Base-by-base conservation (phyloP, 2,113 vertebrate genomes). In the Rhagologus leucostigma region DNA sequence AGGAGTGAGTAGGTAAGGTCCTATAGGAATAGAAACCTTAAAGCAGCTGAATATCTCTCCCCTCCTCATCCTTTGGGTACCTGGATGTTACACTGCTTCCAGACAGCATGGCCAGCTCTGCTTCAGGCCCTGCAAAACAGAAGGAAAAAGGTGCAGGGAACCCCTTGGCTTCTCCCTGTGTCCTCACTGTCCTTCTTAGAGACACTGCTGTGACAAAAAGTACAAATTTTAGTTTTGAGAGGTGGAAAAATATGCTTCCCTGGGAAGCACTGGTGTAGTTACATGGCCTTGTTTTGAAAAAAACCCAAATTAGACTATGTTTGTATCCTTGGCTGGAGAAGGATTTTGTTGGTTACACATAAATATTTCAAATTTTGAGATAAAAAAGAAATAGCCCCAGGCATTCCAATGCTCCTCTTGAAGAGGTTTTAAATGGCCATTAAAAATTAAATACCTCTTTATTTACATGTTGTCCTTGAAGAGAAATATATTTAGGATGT, bases 381-480 rank as follows among this genome's bases (percentile, higher is more conserved):
- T 49, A 17, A 62, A 81, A 74, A 73, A 82, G 1, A 62, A 87
- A 78, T 57, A 87, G 24, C 37, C 6, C 2, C 55, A 64, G 37
- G 46, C 64, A 71, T 63, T 92, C 44, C 50, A 39, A 56, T 71
- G n/a, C 7, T 90, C 18, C 14, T 60, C 20, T 71, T 93, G 62
- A 93, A 90, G 30, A 85, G 13, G 9, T 83, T 79, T 90, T 85
- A 80, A 71, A 76, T 44, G 8, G 14, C 37, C 30, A 44, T 93
- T 88, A 88, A 90, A 92, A 93, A 82, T 78, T 84, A 67, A 93
- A 84, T 13, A 46, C 16, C 5, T 87, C 70, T 85, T 69, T 94
- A 68, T 88, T 87, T 87, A 41, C 87, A 53, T 63, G n/a, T 74
- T 93, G 46, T 55, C 81, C 81, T 91, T 74, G 55, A 87, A 84